Evolutionary conservation across 2,888 invertebrate genomes (phyloP), one percentile per base, ranked within the genome.

Genomic region (Incurvaria masculella): DNA sequence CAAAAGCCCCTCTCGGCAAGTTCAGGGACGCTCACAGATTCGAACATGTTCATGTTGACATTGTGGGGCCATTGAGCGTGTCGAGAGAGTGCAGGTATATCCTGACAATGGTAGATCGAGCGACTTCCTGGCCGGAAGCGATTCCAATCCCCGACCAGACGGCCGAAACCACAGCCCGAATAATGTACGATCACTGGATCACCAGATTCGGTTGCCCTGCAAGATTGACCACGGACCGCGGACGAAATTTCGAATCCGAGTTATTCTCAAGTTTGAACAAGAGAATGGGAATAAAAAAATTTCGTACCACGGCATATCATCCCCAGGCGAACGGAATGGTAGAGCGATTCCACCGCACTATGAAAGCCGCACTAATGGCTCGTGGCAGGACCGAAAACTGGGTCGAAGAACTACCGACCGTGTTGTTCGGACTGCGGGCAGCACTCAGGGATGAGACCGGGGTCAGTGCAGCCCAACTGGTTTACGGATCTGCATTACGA

Each of bases 11-110:
- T 5, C 17, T 46, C 10, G 44, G 49, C 3, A 19, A 43, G 11
- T 54, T 48, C 20, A 18, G 19, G 10, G 20, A 21, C 5, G 23
- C 49, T 11, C 45, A 21, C n/a, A 23, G 51, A 1, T 49, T 53
- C 38, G 42, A 46, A 5, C 52, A 52, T 38, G 47, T 51, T n/a
- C 45, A 44, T n/a, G 14, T 44, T 11, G 44, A 44, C 19, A 26
- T 76, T 5, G 60, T 76, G 1, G 68, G 69, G 2, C 70, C 69
- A 0, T 50, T 72, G 10, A 64, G 68, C 16, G 6, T 48, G 2
- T 58, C 58, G 1, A 33, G 56, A n/a, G 62, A 59, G 10, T 59
- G 50, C 46, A 51, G 54, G 3, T 69, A 68, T 49, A 56, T 59
- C 20, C 56, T 69, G 2, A 68, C 68, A 0, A 56, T 57, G 0